phyloP scores from a whole-genome alignment of 2,113 vertebrate genomes.

The Crocuta crocuta region DNA sequence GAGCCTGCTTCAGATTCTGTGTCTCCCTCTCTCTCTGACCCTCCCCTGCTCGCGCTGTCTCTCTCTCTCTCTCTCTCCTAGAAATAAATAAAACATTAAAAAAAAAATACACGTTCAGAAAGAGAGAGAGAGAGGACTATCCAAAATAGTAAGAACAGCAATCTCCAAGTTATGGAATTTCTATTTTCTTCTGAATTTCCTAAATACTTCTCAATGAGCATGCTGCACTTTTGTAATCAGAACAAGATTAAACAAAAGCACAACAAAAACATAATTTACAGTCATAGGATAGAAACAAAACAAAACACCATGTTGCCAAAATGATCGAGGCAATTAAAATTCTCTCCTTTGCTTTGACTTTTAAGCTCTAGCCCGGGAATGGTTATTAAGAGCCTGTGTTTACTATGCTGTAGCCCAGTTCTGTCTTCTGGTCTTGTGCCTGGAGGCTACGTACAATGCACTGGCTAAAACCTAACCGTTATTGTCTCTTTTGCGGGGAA shows the following conservation, averaged over 20 bases:
- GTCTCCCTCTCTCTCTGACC: no score
- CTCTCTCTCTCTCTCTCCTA: no score
- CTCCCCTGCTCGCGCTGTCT: no score
- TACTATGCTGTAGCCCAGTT: not conserved
- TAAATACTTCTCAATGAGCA: slow-evolving; percentile 43
- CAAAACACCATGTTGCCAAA: slow-evolving; percentile 60
- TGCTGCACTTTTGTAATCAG: slow-evolving; percentile 43
- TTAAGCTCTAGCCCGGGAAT: not conserved
- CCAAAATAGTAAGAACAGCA: not conserved
- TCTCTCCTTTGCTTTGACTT: slow-evolving; percentile 41
- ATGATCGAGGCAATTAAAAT: slow-evolving; percentile 58
- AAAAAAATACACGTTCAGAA: no score
- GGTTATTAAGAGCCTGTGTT: not conserved
- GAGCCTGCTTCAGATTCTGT: no score
- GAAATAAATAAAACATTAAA: no score
- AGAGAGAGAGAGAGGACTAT: not conserved
- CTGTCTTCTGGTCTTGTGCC: not conserved
- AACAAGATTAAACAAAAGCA: slow-evolving; percentile 68
- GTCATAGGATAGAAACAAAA: slow-evolving; percentile 40
- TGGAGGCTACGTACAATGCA: not conserved
- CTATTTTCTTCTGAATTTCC: slow-evolving; percentile 43
- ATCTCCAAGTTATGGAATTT: slow-evolving; percentile 18
- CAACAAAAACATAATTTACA: slow-evolving; percentile 60
- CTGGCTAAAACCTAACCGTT: not conserved
- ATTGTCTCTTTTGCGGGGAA: not conserved